A percentile compares a stretch with the other conserved stretches of the same genome.
Evolutionary conservation across 2,888 invertebrate genomes (phyloP).

Genomic region (Operophtera brumata): DNA sequence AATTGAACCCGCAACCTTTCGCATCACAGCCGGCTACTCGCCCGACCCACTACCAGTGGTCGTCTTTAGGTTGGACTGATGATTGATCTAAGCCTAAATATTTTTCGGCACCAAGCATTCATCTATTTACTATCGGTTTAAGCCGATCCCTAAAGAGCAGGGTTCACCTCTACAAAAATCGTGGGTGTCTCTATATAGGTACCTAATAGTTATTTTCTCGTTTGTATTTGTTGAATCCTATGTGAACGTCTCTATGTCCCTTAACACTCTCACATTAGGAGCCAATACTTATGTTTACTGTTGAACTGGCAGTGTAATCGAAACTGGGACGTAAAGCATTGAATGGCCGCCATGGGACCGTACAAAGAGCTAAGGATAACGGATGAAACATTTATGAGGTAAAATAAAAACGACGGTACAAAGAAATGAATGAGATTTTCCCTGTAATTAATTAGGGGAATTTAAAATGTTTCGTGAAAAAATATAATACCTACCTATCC

Average conservation of each 20-base stretch:
- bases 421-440: neutral
- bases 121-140: too few relatives aligned
- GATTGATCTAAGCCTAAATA: too few relatives aligned
- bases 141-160: too few relatives aligned
- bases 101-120: too few relatives aligned
- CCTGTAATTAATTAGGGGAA: neutral
- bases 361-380: conserved; percentile 26
- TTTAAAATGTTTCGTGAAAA: too few relatives aligned
- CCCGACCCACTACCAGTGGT: too few relatives aligned
- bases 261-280: conserved; percentile 60
- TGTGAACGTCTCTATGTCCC: conserved; percentile 41
- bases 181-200: neutral
- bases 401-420: neutral
- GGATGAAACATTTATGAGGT: neutral
- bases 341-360: conserved; percentile 58
- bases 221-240: neutral
- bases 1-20: too few relatives aligned
- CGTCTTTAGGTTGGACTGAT: too few relatives aligned
- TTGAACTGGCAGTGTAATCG: conserved; percentile 62
- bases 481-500: too few relatives aligned
- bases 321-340: conserved; percentile 55
- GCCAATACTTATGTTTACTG: conserved; percentile 68
- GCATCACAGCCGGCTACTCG: too few relatives aligned
- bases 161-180: neutral
- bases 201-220: conserved; percentile 3